These are phyloP conservation scores for Oligia strigilis DNA, from an alignment of 2,888 invertebrate species.

Conservation along the genomic window DNA sequence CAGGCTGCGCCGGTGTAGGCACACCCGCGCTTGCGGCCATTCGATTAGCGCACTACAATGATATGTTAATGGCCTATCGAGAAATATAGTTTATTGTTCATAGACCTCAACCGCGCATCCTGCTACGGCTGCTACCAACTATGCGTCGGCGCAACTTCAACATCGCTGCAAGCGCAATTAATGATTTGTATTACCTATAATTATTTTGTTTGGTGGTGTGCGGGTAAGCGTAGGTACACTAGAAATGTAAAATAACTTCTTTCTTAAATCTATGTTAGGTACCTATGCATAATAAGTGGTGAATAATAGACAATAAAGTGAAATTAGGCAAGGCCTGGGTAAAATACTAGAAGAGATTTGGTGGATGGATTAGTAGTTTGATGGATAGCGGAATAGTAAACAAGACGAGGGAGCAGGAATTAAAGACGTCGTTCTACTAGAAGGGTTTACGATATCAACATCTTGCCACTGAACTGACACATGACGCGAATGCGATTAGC, in stretches of 20 bases:
- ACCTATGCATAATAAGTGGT: neutral
- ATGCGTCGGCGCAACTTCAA: slow-evolving; percentile 38
- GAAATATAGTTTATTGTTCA: slow-evolving; percentile 84
- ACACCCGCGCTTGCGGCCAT: slow-evolving; percentile 74
- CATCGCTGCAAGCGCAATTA: slow-evolving; percentile 51
- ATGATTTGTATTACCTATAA: slow-evolving; percentile 44
- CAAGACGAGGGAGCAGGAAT: neutral
- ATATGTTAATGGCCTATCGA: slow-evolving; percentile 86
- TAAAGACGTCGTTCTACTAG: neutral
- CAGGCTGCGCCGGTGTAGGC: slow-evolving; percentile 32
- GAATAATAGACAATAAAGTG: neutral
- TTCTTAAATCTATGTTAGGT: neutral
- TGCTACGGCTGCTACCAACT: slow-evolving; percentile 57
- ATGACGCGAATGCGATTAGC: neutral
- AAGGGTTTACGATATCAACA: neutral
- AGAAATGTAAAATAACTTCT: too few relatives aligned
- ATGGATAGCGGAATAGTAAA: neutral
- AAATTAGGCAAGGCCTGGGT: neutral
- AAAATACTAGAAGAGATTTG: neutral
- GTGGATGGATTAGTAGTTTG: neutral
- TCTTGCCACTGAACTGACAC: neutral
- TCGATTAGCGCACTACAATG: slow-evolving; percentile 83
- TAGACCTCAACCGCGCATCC: slow-evolving; percentile 62
- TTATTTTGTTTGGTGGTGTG: slow-evolving; percentile 34
- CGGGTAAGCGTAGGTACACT: neutral